Base-by-base conservation (phyloP, 2,113 vertebrate species). In the Mystacornis crossleyi region DNA sequence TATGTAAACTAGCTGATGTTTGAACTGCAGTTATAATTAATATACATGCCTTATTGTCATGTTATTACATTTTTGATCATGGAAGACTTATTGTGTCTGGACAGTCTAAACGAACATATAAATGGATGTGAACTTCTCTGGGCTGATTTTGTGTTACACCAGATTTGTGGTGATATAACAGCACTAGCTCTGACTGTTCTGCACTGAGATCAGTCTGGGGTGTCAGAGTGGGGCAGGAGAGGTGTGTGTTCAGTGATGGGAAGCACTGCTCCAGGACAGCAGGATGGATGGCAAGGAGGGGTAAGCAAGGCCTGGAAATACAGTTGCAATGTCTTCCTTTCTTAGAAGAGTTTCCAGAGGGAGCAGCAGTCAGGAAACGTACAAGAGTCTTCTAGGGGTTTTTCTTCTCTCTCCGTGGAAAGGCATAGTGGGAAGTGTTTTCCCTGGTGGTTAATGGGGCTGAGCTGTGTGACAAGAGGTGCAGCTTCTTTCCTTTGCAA, bases 1-100 rank as follows among this genome's bases (percentile, higher is more conserved):
- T 95, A 95, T 70, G 48, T 97, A 98, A 97, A 95, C 81, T 58
- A 89, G 81, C 83, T 92, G 26, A 25, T 95, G 73, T 93, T 94
- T 96, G 85, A 94, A 97, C 64, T 77, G 66, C 53, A 75, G 72
- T 93, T 92, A 81, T 69, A 94, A 95, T 95, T 96, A 89, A 90
- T 87, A 89, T 53, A 77, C 66, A 21, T 81, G 64, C 65, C 73
- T 95, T 78, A 72, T 92, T 89, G 80, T 85, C 60, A 82, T 6
- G 4, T 31, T 66, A 69, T 64, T 94, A 60, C 64, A 33, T 75
- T 90, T 93, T 86, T 91, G 81, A 71, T 94, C 89, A 85, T 72
- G 64, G 54, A 65, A 85, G 84, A 11, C n/a, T 96, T 90, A 90
- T 72, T 90, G 82, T 16, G 29, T 78, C 65, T 90, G 91, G 74